These are phyloP conservation scores for Ricordea florida DNA, from an alignment of 92 coral and sea anemone species.

Conservation along the genomic window DNA sequence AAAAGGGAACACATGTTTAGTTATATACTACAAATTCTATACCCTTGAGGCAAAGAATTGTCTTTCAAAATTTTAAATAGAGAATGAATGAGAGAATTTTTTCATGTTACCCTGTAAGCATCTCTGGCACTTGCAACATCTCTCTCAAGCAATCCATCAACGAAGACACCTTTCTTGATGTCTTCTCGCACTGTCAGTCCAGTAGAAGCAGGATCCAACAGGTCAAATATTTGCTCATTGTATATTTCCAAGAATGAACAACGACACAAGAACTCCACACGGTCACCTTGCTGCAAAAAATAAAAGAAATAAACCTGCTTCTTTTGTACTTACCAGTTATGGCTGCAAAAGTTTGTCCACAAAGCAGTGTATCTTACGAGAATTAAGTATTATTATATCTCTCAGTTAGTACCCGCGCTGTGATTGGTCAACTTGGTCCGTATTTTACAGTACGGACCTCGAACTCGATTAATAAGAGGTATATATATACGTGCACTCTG, in stretches of 20 bases:
- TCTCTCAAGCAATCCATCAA: slow-evolving; percentile 90
- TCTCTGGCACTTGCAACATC: slow-evolving; percentile 95
- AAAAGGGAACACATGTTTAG: too few relatives aligned
- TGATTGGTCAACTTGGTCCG: too few relatives aligned
- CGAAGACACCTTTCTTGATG: slow-evolving; percentile 94
- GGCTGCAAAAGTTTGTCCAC: too few relatives aligned
- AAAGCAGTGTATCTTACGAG: too few relatives aligned
- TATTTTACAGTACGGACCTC: too few relatives aligned
- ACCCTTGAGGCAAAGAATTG: background rate
- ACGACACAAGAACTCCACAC: slow-evolving; percentile 88
- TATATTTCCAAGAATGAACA: slow-evolving; percentile 97
- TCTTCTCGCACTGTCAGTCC: slow-evolving; percentile 95
- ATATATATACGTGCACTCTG: too few relatives aligned
- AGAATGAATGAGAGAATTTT: background rate
- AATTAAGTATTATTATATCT: too few relatives aligned
- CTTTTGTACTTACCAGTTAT: too few relatives aligned
- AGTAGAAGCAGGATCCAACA: slow-evolving; percentile 95
- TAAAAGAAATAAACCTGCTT: background rate
- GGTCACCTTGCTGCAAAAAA: slow-evolving; percentile 88
- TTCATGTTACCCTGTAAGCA: slow-evolving; percentile 78
- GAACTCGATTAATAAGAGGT: too few relatives aligned
- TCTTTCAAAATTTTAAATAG: too few relatives aligned
- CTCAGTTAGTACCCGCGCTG: too few relatives aligned
- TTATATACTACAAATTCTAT: too few relatives aligned
- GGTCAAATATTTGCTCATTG: slow-evolving; percentile 97